phyloP scores from a whole-genome alignment of 2,113 vertebrate species.

The Toxostoma redivivum region DNA sequence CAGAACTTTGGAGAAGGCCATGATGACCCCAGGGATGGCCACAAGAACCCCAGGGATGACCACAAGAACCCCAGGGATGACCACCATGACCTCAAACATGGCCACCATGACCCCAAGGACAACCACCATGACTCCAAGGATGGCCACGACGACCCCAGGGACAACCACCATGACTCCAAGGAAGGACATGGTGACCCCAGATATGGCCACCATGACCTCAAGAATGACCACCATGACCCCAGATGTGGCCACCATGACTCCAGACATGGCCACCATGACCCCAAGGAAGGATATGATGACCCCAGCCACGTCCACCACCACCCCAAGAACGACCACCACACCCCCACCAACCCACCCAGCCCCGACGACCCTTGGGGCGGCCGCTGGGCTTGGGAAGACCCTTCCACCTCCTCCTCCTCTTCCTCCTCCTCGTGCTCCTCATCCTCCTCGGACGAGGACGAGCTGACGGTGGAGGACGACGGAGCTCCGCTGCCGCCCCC shows the following conservation, averaged over 20 bases:
- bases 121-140: rapidly evolving
- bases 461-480: too few relatives aligned
- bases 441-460: background rate
- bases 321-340: rapidly evolving
- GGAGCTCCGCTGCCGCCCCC: too few relatives aligned
- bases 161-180: rapidly evolving
- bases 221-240: rapidly evolving
- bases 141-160: rapidly evolving
- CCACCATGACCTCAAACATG: rapidly evolving
- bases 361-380: background rate
- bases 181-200: too few relatives aligned
- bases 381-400: background rate
- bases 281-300: too few relatives aligned
- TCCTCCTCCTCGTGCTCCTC: background rate
- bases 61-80: rapidly evolving
- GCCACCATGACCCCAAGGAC: rapidly evolving
- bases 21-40: rapidly evolving
- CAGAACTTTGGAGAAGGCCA: rapidly evolving
- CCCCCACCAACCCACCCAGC: rapidly evolving
- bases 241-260: rapidly evolving
- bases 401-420: background rate
- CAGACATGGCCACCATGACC: rapidly evolving
- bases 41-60: rapidly evolving
- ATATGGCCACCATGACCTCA: background rate
- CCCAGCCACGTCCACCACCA: rapidly evolving